These are phyloP conservation scores for Pituophis catenifer DNA, from an alignment of 2,113 vertebrate genomes.

Conservation along the genomic window DNA sequence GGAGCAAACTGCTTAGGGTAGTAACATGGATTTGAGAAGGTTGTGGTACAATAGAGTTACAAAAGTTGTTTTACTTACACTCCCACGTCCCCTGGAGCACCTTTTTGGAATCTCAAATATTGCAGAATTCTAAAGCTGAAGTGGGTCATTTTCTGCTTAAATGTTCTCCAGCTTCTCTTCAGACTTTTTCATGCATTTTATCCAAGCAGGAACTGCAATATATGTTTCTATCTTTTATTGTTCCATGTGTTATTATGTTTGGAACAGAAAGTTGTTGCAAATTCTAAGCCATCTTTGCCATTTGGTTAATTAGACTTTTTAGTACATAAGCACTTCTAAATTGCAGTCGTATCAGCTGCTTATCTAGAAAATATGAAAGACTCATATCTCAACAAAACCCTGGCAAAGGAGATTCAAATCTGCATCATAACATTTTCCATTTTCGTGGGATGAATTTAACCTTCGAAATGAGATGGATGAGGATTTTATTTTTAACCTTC, in stretches of 20 bases:
- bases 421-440: background rate
- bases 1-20: background rate
- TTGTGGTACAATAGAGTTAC: background rate
- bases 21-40: background rate
- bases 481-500: background rate
- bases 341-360: background rate
- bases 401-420: background rate
- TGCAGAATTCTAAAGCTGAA: background rate
- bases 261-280: background rate
- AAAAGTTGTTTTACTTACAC: background rate
- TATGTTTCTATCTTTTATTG: background rate
- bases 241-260: background rate
- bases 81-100: background rate
- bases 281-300: background rate
- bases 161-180: background rate
- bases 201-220: background rate
- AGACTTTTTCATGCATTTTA: background rate
- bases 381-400: background rate
- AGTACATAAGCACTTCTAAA: background rate
- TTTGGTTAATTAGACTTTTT: background rate
- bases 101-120: background rate
- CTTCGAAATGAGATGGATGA: background rate
- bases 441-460: background rate
- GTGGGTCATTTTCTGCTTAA: background rate
- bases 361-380: background rate